Evolutionary conservation across 2,888 invertebrate genomes (phyloP), one percentile per base, ranked within the genome.

Genomic region (Hedychridium roseum): DNA sequence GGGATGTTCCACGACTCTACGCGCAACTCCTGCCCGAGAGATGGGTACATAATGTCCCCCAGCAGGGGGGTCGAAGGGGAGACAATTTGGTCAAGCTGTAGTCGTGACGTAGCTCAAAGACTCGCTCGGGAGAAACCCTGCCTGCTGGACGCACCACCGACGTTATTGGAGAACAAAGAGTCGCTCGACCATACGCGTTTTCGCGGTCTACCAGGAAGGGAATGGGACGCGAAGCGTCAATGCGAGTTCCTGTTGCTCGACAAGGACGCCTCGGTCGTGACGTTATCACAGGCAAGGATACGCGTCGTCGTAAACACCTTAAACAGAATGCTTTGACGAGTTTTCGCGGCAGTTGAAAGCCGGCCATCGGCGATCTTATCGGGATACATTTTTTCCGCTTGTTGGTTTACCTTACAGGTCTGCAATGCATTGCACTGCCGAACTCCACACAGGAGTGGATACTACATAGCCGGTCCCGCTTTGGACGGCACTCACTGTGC

Each of bases 41-140:
- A 91, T 72, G 91, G 91, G 1, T 91, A 82, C 79, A 88, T 91
- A 59, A 91, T 91, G 91, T 91, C 91, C 0, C 89, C 91, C 1
- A 90, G 90, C 2, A 82, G 91, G 56, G 91, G 91, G 34, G 87
- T 87, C 21, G 84, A 84, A 62, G 91, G 91, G 4, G 91, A 91
- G 78, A 89, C 90, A 1, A 83, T 85, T 11, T 91, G 91, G 91
- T 91, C 90, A 0, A 76, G 80, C 1, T 91, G 91, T 76, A 91
- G 90, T 70, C 88, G 89, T 0, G 80, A 85, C 30, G 82, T 89
- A 9, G 85, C 86, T 66, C 80, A 82, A 3, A 84, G 84, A 53
- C 58, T 77, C 1, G 39, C 50, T 2, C 40, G 32, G 9, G 56
- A 23, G 9, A 76, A 74, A 40, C 41, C 58, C 1, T 90, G 90